phyloP scores from a whole-genome alignment of 2,888 invertebrate species.

The Cataglyphis cursor region DNA sequence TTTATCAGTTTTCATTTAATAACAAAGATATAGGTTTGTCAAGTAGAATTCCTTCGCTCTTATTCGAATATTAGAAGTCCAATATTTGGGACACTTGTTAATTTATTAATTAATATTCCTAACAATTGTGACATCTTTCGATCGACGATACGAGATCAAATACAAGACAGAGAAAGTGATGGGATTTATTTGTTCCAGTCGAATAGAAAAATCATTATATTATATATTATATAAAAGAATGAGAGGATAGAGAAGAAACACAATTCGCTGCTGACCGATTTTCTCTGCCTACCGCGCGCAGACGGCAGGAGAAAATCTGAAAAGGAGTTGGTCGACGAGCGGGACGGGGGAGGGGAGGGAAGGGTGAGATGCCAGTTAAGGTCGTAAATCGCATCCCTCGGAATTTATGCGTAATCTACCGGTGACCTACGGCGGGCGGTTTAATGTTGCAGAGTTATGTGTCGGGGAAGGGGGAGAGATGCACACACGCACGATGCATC shows the following conservation, averaged over 20 bases:
- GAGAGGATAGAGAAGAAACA: conserved; percentile 32
- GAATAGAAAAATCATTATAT: conserved; percentile 25
- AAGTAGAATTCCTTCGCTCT: too few species aligned
- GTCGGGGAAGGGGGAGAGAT: conserved; percentile 29
- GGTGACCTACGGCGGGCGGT: conserved; percentile 78
- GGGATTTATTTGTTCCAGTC: not conserved
- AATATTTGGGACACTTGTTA: not conserved
- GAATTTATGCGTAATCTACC: conserved; percentile 82
- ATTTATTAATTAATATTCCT: not conserved
- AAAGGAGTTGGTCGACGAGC: conserved; percentile 7
- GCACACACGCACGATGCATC: conserved; percentile 29
- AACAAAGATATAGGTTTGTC: not conserved
- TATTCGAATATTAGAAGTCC: not conserved
- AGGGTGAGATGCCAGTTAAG: conserved; percentile 61
- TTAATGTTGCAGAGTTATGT: conserved; percentile 79
- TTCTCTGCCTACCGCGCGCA: conserved; percentile 45
- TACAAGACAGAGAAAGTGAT: not conserved
- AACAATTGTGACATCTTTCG: not conserved
- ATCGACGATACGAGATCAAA: not conserved
- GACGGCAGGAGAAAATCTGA: conserved; percentile 49
- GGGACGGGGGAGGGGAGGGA: not conserved
- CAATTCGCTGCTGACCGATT: conserved; percentile 40
- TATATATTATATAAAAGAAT: not conserved
- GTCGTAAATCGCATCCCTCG: conserved; percentile 74
- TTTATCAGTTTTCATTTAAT: not conserved